Evolutionary conservation across 2,113 vertebrate species (phyloP).

Genomic region (Centrocercus urophasianus): DNA sequence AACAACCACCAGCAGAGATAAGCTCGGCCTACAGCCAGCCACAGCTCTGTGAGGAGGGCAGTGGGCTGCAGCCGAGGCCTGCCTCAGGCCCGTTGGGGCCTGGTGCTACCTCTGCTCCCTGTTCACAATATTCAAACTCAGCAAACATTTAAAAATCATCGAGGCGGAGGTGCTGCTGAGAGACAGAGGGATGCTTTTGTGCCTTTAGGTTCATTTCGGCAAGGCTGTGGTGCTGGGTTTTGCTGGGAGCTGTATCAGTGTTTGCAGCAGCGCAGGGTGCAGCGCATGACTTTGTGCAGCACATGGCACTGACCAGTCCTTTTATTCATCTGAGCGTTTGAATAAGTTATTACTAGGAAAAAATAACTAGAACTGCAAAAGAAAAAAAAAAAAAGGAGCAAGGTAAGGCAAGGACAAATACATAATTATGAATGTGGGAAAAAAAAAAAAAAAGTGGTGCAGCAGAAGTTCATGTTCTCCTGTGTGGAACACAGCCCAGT

Average conservation of each 20-base stretch:
- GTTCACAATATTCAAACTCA: not conserved
- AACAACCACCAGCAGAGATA: accelerated
- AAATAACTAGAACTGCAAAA: conserved; percentile 49
- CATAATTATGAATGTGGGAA: conserved; percentile 62
- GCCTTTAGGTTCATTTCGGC: not conserved
- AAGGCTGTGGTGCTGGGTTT: not conserved
- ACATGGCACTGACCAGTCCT: conserved; percentile 22
- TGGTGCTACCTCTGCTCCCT: not conserved
- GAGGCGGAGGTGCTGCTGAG: not conserved
- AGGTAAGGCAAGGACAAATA: conserved; percentile 73
- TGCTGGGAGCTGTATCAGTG: not conserved
- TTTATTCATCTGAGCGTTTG: conserved; percentile 53
- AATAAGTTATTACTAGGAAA: conserved; percentile 21
- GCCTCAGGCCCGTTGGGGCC: accelerated
- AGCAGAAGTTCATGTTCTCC: conserved; percentile 53
- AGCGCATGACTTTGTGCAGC: not conserved
- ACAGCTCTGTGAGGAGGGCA: accelerated
- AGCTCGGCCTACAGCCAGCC: accelerated
- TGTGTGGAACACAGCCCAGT: conserved; percentile 45
- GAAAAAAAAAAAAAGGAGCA: not conserved
- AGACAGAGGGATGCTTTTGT: not conserved
- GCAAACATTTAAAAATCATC: not conserved
- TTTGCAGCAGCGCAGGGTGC: not conserved
- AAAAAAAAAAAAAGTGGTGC: not conserved
- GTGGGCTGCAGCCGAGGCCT: not conserved